Conservation (phyloP, 1,140 invertebrate genomes). For the Branchinecta lynchi region DNA sequence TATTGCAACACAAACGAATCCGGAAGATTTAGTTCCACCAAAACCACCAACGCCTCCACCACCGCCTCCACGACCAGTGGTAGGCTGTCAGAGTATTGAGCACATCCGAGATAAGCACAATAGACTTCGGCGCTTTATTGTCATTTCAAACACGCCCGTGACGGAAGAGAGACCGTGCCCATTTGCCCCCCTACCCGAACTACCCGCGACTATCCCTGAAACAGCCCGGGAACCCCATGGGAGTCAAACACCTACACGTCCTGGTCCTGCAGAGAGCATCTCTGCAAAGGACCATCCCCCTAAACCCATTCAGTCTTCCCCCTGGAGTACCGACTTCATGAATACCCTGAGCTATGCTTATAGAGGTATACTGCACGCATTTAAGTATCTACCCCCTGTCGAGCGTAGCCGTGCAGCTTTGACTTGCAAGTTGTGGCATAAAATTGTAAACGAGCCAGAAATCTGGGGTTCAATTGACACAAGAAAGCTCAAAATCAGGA, state of each 20-base stretch:
- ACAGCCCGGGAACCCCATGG: background rate
- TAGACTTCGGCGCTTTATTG: background rate
- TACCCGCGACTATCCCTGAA: background rate
- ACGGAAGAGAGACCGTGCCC: background rate
- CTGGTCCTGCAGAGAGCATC: background rate
- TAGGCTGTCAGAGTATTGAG: background rate
- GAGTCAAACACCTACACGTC: background rate
- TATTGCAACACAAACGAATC: too few relatives aligned
- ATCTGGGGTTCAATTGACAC: background rate
- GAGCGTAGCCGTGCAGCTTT: background rate
- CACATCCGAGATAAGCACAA: background rate
- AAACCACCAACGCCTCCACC: too few relatives aligned
- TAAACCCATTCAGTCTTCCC: background rate
- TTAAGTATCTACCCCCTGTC: background rate
- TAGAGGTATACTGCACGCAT: background rate
- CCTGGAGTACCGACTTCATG: background rate
- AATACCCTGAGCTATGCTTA: background rate
- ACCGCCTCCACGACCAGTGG: too few relatives aligned
- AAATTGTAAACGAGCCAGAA: background rate
- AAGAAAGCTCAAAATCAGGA: constrained; percentile 9
- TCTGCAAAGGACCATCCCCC: background rate
- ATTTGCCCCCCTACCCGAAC: background rate
- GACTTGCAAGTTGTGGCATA: background rate
- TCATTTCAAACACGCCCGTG: background rate
- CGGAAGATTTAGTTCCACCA: too few relatives aligned